Base-by-base conservation (phyloP, 2,113 vertebrate genomes). In the Pygoscelis antarcticus region DNA sequence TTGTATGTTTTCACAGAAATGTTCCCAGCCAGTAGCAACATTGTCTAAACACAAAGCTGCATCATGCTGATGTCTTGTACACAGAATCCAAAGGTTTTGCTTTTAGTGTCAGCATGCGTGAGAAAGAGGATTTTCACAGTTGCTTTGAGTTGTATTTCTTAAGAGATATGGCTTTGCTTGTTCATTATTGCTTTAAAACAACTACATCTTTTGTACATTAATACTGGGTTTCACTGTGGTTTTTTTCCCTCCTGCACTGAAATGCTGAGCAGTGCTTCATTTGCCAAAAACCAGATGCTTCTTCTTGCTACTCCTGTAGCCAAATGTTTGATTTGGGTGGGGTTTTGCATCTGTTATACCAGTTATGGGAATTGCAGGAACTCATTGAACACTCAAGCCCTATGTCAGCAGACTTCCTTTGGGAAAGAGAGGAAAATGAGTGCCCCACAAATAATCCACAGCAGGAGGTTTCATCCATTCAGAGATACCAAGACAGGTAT, bases 331-430 rank as follows among this genome's bases (percentile, higher is more conserved):
- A 88, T 62, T 95, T 10, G 22, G 65, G 69, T 66, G 84, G 89
- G 70, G 64, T 91, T 96, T 95, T 94, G 87, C 93, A 93, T 91
- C 91, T 96, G 94, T 92, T 96, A 51, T 25, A 79, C 18, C 62
- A 88, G 95, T 92, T 96, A 58, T 49, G 87, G 95, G 96, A 96
- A 97, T 82, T 93, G 61, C 74, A 95, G 89, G 62, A 97, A 96
- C 83, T 96, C 66, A 85, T 95, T 95, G 96, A 97, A 49, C 49
- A 58, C 83, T 95, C 81, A 66, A 93, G 71, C 62, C 91, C 84
- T 95, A 65, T 85, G 81, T 85, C 83, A 96, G 89, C 57, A 96
- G 58, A 83, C 49, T 87, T 96, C 87, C 81, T 80, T 44, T 0
- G 46, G 91, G 95, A 94, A 92, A 89, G 38, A 77, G 38, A 87